These are phyloP conservation scores for Drosophila takahashii DNA, from an alignment of 1,140 invertebrate species.

Conservation along the genomic window DNA sequence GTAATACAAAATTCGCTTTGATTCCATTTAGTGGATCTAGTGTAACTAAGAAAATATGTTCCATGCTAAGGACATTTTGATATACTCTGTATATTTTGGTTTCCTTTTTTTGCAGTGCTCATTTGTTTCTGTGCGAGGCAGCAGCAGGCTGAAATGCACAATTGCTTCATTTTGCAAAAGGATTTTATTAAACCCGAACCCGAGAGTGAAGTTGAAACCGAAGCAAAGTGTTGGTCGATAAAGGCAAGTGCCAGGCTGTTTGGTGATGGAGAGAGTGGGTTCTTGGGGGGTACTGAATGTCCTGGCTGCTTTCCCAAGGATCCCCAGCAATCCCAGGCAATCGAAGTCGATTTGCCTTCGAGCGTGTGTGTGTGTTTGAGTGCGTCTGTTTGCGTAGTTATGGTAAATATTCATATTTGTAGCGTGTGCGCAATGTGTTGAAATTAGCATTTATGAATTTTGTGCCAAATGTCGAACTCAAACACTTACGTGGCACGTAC, in stretches of 20 bases:
- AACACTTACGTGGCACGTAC: constrained; percentile 51
- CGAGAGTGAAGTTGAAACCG: constrained; percentile 50
- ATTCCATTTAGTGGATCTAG: too few species aligned
- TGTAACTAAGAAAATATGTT: too few species aligned
- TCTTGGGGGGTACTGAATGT: neutral
- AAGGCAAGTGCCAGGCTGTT: constrained; percentile 53
- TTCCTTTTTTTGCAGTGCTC: constrained; percentile 1
- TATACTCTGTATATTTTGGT: too few species aligned
- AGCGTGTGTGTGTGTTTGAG: constrained; percentile 40
- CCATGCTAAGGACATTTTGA: too few species aligned
- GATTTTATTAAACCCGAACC: constrained; percentile 79
- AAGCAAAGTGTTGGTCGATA: constrained; percentile 63
- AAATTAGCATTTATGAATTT: constrained; percentile 84
- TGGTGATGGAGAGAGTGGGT: constrained; percentile 9
- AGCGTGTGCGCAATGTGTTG: constrained; percentile 83
- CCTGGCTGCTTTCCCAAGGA: constrained; percentile 17
- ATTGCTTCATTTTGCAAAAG: constrained; percentile 80
- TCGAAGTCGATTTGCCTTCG: constrained; percentile 55
- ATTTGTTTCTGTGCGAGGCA: constrained; percentile 47
- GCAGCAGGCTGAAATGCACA: constrained; percentile 73
- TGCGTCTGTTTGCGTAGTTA: constrained; percentile 72
- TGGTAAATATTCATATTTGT: constrained; percentile 84
- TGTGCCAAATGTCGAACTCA: constrained; percentile 74
- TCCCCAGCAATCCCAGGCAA: constrained; percentile 54
- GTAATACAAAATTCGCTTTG: too few species aligned